phyloP scores from a whole-genome alignment of 2,888 invertebrate genomes.

The Lasioglossum morio region DNA sequence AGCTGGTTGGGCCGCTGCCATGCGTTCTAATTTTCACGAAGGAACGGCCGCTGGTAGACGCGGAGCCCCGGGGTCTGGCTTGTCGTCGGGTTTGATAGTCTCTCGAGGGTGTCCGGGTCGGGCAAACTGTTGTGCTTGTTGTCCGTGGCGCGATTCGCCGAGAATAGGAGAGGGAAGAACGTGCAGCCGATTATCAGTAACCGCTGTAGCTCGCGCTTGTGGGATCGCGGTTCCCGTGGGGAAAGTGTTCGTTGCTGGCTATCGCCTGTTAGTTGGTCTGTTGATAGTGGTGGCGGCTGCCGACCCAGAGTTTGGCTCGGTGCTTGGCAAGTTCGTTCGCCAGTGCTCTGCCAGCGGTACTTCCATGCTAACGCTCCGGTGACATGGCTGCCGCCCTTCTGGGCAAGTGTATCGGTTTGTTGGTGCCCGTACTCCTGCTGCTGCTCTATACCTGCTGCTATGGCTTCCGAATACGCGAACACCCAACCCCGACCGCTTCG shows the following conservation, averaged over 20 bases:
- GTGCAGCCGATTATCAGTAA: not conserved
- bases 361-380: constrained; percentile 76
- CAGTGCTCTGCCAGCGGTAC: constrained; percentile 47
- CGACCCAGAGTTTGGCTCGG: not conserved
- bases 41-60: constrained; percentile 71
- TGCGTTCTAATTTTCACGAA: constrained; percentile 82
- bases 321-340: not conserved
- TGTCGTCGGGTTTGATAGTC: constrained; percentile 62
- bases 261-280: not conserved
- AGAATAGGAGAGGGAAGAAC: constrained; percentile 28
- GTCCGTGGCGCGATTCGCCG: constrained; percentile 22
- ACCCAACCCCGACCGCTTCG: constrained; percentile 38
- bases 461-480: constrained; percentile 80
- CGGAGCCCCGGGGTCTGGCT: constrained; percentile 70
- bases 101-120: constrained; percentile 49
- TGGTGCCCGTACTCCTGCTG: constrained; percentile 73
- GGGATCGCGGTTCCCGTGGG: not conserved
- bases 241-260: constrained; percentile 8
- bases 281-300: constrained; percentile 14
- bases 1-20: constrained; percentile 83
- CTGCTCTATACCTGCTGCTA: constrained; percentile 75
- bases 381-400: constrained; percentile 79
- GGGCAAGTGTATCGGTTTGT: constrained; percentile 76
- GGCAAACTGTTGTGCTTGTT: constrained; percentile 27
- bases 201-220: not conserved